Percentiles rank a stretch among this genome's conserved stretches.
These are phyloP conservation scores for Pseudochirops corinnae DNA, from an alignment of 2,797 vertebrate genomes.

Conservation along the genomic window DNA sequence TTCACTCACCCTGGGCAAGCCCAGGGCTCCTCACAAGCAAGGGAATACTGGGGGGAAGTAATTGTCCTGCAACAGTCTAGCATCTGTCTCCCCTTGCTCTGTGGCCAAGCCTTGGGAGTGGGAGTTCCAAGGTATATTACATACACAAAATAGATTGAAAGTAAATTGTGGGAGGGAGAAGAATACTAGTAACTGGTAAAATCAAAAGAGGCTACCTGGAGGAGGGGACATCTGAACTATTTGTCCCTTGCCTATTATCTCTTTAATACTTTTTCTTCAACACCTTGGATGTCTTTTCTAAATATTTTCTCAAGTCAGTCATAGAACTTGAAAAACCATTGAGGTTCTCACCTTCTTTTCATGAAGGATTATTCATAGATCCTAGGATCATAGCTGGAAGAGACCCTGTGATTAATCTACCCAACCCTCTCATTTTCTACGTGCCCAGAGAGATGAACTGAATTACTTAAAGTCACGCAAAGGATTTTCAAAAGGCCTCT, in stretches of 20 bases:
- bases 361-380: background rate
- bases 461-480: background rate
- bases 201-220: background rate
- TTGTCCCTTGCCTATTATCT: background rate
- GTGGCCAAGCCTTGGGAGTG: background rate
- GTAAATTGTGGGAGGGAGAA: background rate
- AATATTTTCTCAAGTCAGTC: background rate
- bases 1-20: background rate
- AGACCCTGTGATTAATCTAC: background rate
- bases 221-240: background rate
- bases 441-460: background rate
- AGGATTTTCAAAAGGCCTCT: constrained; percentile 7
- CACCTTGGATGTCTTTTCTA: background rate
- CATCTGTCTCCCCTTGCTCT: background rate
- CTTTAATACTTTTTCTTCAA: background rate
- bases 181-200: background rate
- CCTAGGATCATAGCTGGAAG: background rate
- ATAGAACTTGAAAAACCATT: background rate
- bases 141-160: background rate
- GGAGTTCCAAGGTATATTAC: background rate
- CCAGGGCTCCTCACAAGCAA: background rate
- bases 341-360: no score
- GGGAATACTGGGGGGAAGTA: background rate
- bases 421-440: background rate
- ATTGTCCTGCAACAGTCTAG: background rate